Evolutionary conservation across 2,113 vertebrate species (phyloP).

Genomic region (Coreoperca whiteheadi): DNA sequence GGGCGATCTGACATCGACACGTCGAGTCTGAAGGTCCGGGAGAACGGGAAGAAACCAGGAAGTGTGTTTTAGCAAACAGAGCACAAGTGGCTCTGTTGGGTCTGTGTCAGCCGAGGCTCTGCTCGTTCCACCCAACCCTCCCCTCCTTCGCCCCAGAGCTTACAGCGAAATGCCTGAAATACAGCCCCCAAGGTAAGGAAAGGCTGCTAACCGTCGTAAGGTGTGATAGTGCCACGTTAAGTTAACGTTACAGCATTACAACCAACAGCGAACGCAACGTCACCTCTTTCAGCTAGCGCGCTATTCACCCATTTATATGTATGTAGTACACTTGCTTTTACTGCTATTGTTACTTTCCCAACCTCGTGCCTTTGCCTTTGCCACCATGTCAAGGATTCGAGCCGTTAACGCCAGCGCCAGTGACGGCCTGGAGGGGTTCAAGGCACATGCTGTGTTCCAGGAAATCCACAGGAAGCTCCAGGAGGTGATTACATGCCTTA

Average conservation of each 20-base stretch:
- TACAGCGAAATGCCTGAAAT: conserved; percentile 61
- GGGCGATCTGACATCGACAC: conserved; percentile 53
- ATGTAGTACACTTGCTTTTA: too few relatives aligned
- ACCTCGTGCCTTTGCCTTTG: not conserved
- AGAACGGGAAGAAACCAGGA: conserved; percentile 39
- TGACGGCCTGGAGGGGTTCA: conserved; percentile 88
- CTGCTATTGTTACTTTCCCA: not conserved
- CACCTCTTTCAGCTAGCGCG: too few relatives aligned
- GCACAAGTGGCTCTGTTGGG: not conserved
- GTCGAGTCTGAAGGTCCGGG: conserved; percentile 53
- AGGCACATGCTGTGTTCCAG: conserved; percentile 90
- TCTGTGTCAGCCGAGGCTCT: not conserved
- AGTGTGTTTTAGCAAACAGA: conserved; percentile 33
- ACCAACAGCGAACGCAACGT: not conserved
- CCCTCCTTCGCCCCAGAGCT: too few relatives aligned
- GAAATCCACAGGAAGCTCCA: conserved; percentile 96
- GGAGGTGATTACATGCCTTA: conserved; percentile 83
- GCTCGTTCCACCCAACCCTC: not conserved
- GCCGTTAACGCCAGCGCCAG: conserved; percentile 84
- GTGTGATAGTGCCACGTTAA: fast-evolving
- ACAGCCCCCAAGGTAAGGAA: conserved; percentile 52
- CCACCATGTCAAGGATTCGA: conserved; percentile 70
- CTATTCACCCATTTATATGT: too few relatives aligned
- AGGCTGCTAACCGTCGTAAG: fast-evolving
- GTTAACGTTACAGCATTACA: not conserved